Evolutionary conservation across 2,113 vertebrate genomes (phyloP), one percentile per base, ranked within the genome.

Genomic region (Phaetusa simplex): DNA sequence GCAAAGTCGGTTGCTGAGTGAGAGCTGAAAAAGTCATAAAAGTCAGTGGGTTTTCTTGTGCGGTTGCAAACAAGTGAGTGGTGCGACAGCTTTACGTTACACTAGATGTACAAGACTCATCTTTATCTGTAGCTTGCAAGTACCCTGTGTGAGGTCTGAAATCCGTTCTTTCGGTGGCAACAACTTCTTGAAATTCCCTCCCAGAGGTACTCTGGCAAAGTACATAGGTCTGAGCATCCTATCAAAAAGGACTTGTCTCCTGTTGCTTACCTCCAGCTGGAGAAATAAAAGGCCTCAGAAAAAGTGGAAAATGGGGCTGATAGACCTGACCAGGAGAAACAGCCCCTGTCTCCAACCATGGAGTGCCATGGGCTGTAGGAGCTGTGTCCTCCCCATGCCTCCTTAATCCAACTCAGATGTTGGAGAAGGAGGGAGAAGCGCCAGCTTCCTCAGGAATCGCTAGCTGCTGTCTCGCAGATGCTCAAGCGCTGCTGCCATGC

Each of bases 11-110:
- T 88, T 94, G 84, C 71, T 86, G 76, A 77, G 86, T 19, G 67
- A 81, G 88, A 73, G 64, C 40, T 94, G 85, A 74, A 82, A 43
- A 79, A 95, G 91, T 86, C 88, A 42, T 78, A 24, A 55, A 86
- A 95, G 14, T 59, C 36, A 24, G 2, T 81, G 82, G 32, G 45
- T 65, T 80, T 92, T 81, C 43, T 40, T 86, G 67, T 52, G 66
- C 36, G 32, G 43, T 82, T 21, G 12, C 36, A 65, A 42, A 58
- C 8, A 13, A 58, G 36, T 9, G 30, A 50, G 65, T 47, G 49
- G 29, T 64, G 32, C 36, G 52, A 20, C 40, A 78, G 26, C 73
- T 14, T 89, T 49, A 7, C 1, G 11, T 76, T 81, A 18, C 15
- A 4, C 32, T 42, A 52, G 19, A 36, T 38, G 36, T 56, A 47